Evolutionary conservation across 2,797 vertebrate genomes (phyloP).

Genomic region (Falco biarmicus): DNA sequence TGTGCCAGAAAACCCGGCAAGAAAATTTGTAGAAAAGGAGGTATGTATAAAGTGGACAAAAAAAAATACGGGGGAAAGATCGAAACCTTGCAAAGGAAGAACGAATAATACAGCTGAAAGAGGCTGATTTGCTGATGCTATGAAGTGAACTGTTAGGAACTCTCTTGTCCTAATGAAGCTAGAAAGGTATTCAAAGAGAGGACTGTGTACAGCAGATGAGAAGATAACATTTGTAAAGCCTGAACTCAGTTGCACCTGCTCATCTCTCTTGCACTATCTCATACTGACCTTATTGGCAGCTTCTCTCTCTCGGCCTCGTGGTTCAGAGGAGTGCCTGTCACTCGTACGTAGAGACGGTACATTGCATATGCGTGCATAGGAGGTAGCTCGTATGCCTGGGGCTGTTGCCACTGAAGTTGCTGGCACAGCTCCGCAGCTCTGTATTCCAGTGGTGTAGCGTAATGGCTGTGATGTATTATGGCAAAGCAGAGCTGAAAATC

Average conservation of each 20-base stretch:
- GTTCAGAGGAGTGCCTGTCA: not conserved
- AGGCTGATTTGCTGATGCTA: conserved; percentile 73
- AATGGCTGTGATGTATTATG: accelerated
- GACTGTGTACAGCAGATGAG: conserved; percentile 69
- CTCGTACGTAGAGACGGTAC: not conserved
- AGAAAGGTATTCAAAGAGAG: conserved; percentile 62
- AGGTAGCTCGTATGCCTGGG: not conserved
- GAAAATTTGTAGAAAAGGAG: conserved; percentile 97
- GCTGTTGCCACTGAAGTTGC: not conserved
- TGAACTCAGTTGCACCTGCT: conserved; percentile 77
- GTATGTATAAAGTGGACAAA: conserved; percentile 87
- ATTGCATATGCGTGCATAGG: not conserved
- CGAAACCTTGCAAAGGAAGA: conserved; percentile 62
- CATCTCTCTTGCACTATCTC: conserved; percentile 71
- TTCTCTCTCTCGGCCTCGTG: conserved; percentile 34
- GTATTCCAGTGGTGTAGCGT: accelerated
- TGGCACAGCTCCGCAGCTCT: not conserved
- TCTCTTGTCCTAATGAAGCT: conserved; percentile 52
- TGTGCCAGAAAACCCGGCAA: conserved; percentile 95
- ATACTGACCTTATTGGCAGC: conserved; percentile 63
- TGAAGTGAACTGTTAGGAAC: conserved; percentile 71
- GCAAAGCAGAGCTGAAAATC: not conserved
- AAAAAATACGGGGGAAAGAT: conserved; percentile 48
- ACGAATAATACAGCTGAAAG: conserved; percentile 19
- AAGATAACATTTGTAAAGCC: conserved; percentile 62